Percentiles rank a stretch among this genome's conserved stretches.
Conservation (phyloP, 2,797 vertebrate genomes). For the Brachymystax lenok region DNA sequence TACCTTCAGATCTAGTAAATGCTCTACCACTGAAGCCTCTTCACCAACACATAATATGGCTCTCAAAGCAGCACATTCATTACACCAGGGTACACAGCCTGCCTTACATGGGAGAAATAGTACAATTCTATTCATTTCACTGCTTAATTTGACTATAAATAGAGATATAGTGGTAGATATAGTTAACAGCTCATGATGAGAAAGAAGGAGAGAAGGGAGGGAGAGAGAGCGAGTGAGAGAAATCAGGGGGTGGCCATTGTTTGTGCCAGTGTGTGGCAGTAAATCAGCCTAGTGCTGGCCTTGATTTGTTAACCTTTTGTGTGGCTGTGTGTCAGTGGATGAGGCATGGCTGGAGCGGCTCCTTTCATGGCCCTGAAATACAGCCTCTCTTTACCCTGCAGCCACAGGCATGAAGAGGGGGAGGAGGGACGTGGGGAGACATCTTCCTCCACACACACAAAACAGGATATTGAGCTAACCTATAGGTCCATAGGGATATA, state of each 20-base stretch:
- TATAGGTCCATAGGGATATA: slow-evolving; percentile 53
- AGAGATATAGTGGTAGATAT: not conserved
- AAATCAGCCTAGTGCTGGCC: slow-evolving; percentile 61
- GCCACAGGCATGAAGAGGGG: slow-evolving; percentile 28
- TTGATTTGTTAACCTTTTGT: slow-evolving; percentile 80
- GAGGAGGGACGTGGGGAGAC: slow-evolving; percentile 9
- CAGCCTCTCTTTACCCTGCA: slow-evolving; percentile 47
- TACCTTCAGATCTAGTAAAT: slow-evolving; percentile 49
- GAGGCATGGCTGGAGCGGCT: slow-evolving; percentile 55
- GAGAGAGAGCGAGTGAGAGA: slow-evolving; percentile 10
- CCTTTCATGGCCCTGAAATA: slow-evolving; percentile 65
- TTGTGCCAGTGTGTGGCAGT: slow-evolving; percentile 52
- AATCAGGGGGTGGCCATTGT: slow-evolving; percentile 47
- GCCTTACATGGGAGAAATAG: not conserved
- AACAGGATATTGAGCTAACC: slow-evolving; percentile 68
- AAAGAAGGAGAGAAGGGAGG: not conserved
- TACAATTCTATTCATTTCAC: not conserved
- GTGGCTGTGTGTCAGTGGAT: slow-evolving; percentile 71
- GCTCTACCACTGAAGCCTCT: slow-evolving; percentile 5
- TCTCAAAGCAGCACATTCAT: slow-evolving; percentile 1
- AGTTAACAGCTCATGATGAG: too few species aligned
- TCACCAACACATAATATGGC: not conserved
- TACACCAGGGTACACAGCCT: not conserved
- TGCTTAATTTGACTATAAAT: slow-evolving; percentile 3
- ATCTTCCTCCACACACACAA: slow-evolving; percentile 17